Conservation (phyloP, 2,888 invertebrate species). For the Ellobium chinense region DNA sequence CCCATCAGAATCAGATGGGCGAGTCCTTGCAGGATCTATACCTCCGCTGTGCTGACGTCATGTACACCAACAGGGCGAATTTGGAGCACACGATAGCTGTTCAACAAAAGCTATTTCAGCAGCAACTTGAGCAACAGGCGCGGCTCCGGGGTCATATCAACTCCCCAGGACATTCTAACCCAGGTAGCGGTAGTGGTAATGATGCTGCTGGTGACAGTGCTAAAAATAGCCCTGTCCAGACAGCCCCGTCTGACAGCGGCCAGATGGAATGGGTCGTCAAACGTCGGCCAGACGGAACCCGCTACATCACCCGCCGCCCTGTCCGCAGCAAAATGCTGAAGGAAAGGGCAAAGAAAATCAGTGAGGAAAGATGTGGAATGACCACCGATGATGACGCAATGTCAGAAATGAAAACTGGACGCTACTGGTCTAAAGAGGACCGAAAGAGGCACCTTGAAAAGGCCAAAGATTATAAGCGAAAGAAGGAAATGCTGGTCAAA, state of each 20-base stretch:
- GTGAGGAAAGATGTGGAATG: slow-evolving; percentile 84
- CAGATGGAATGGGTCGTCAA: slow-evolving; percentile 87
- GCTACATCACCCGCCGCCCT: slow-evolving; percentile 87
- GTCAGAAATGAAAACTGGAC: slow-evolving; percentile 87
- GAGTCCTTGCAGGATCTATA: slow-evolving; percentile 76
- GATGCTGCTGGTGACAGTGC: slow-evolving; percentile 37
- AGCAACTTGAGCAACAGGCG: slow-evolving; percentile 72
- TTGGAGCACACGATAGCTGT: slow-evolving; percentile 85
- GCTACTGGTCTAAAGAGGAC: slow-evolving; percentile 89
- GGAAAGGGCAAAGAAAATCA: slow-evolving; percentile 85
- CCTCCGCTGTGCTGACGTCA: slow-evolving; percentile 82
- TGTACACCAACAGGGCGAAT: slow-evolving; percentile 86
- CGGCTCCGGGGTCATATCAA: slow-evolving; percentile 40
- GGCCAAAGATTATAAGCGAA: slow-evolving; percentile 83
- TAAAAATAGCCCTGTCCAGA: slow-evolving; percentile 48
- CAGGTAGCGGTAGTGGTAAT: slow-evolving; percentile 26
- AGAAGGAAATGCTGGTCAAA: slow-evolving; percentile 73
- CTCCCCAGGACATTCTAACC: slow-evolving; percentile 34
- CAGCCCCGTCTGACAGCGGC: slow-evolving; percentile 63
- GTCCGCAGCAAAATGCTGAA: slow-evolving; percentile 84
- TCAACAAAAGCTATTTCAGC: slow-evolving; percentile 83
- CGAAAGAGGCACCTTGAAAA: slow-evolving; percentile 87
- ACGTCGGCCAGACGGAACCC: slow-evolving; percentile 86
- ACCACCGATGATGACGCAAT: slow-evolving; percentile 89
- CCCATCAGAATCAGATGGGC: slow-evolving; percentile 54